Conservation (phyloP, 2,113 vertebrate species). For the Odocoileus virginianus region DNA sequence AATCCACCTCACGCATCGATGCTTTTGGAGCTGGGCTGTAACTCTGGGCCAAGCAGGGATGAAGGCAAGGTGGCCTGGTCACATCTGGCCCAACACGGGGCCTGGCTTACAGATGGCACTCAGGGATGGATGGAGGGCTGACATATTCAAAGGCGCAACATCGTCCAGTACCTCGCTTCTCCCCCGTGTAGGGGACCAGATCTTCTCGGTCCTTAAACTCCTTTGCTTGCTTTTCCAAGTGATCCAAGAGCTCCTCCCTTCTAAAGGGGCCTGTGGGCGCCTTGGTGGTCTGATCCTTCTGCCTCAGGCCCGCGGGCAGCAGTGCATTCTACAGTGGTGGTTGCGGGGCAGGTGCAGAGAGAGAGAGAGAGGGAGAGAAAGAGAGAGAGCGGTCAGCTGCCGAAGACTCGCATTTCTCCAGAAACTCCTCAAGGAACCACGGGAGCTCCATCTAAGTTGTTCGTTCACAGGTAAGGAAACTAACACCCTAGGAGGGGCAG, state of each 20-base stretch:
- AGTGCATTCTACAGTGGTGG: slow-evolving; percentile 87
- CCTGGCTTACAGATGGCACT: not conserved
- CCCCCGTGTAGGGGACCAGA: slow-evolving; percentile 94
- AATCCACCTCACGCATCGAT: fast-evolving
- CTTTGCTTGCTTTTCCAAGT: slow-evolving; percentile 97
- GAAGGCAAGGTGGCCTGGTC: not conserved
- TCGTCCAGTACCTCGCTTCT: slow-evolving; percentile 91
- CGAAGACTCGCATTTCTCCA: slow-evolving; percentile 29
- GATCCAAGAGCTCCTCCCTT: slow-evolving; percentile 93
- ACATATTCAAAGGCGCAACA: not conserved
- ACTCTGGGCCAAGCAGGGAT: not conserved
- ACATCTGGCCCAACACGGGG: not conserved
- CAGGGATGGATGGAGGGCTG: not conserved
- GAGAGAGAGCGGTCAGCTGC: slow-evolving; percentile 59
- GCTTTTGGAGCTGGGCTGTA: not conserved
- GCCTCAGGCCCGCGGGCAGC: slow-evolving; percentile 93
- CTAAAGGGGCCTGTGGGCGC: slow-evolving; percentile 92
- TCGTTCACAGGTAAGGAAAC: not conserved
- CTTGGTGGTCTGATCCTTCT: slow-evolving; percentile 98
- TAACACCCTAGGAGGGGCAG: not conserved
- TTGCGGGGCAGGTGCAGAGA: not conserved
- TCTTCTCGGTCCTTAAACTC: slow-evolving; percentile 95
- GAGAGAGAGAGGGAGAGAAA: not conserved
- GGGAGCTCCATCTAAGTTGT: not conserved
- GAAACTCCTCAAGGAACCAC: not conserved